phyloP scores from a whole-genome alignment of 1,140 invertebrate species.

The Lamellibrachia luymesi region DNA sequence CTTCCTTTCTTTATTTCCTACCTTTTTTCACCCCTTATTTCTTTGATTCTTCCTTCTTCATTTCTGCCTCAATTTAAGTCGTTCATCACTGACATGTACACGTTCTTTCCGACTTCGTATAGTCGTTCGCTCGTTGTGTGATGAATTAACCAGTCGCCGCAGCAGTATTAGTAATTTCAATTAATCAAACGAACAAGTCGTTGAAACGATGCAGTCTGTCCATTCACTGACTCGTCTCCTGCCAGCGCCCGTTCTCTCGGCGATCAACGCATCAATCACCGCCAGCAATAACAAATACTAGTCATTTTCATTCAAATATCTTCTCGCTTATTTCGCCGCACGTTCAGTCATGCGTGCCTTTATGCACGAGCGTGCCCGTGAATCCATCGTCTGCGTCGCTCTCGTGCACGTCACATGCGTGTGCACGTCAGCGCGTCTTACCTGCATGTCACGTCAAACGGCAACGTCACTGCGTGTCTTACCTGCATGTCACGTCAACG shows the following conservation, averaged over 20 bases:
- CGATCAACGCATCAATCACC: background rate
- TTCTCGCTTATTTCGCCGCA: background rate
- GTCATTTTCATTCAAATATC: constrained; percentile 5
- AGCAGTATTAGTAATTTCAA: constrained; percentile 1
- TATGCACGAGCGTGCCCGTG: background rate
- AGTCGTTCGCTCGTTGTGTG: background rate
- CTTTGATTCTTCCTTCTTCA: too few species aligned
- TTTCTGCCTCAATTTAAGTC: too few species aligned
- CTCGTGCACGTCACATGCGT: background rate
- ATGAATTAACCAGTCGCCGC: background rate
- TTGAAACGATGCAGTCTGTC: background rate
- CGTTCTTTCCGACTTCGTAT: background rate
- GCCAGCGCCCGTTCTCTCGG: background rate
- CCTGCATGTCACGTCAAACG: background rate
- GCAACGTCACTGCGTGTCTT: too few species aligned
- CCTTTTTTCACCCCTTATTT: too few species aligned
- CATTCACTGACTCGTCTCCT: background rate
- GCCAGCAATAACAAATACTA: background rate
- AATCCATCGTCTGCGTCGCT: background rate
- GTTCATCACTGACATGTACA: background rate
- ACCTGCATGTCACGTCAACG: too few species aligned
- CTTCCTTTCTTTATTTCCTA: too few species aligned
- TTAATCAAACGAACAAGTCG: background rate
- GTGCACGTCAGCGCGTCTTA: background rate
- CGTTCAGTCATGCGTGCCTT: background rate